Conservation (phyloP, 2,113 vertebrate species). For the Mustela lutreola region DNA sequence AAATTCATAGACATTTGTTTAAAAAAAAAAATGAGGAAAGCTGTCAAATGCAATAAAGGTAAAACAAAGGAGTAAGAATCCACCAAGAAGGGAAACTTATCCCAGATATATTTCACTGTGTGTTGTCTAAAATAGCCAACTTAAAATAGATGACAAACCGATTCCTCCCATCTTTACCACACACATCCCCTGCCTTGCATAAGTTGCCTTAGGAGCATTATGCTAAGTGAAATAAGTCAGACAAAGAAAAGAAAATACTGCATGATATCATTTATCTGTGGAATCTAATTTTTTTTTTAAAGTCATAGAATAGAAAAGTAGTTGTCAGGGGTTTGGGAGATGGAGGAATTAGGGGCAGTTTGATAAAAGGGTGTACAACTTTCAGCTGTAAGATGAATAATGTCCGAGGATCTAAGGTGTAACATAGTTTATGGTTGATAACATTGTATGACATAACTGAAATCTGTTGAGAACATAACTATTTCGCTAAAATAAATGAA, state of each 20-base stretch:
- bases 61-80: not conserved
- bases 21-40: not conserved
- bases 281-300: not conserved
- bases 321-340: not conserved
- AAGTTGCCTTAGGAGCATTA: not conserved
- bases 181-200: not conserved
- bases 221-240: not conserved
- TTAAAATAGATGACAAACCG: not conserved
- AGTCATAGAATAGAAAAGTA: not conserved
- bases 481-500: not conserved
- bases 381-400: not conserved
- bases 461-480: not conserved
- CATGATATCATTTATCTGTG: not conserved
- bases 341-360: not conserved
- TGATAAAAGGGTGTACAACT: not conserved
- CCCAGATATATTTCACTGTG: not conserved
- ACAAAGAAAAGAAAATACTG: not conserved
- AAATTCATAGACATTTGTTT: not conserved
- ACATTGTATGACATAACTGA: not conserved
- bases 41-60: not conserved
- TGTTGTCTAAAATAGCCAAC: not conserved
- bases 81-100: not conserved
- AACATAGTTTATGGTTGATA: not conserved
- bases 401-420: not conserved
- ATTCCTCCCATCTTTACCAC: not conserved